phyloP scores from a whole-genome alignment of 2,113 vertebrate species.

The Phoxinus phoxinus region DNA sequence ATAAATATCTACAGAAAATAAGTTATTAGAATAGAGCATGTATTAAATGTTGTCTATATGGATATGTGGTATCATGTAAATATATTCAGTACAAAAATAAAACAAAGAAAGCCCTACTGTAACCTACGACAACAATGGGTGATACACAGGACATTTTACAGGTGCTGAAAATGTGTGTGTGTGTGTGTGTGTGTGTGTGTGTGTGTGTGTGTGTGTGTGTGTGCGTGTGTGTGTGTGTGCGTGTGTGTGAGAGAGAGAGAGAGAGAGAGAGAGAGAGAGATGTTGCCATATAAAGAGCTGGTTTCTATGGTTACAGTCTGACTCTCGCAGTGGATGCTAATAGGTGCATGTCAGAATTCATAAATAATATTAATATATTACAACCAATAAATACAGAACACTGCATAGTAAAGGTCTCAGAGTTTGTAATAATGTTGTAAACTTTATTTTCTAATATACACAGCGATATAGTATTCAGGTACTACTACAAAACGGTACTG shows the following conservation, averaged over 20 bases:
- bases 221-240: too few species aligned
- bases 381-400: slow-evolving; percentile 5
- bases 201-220: too few species aligned
- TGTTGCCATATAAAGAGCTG: background rate
- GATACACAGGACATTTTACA: background rate
- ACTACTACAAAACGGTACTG: background rate
- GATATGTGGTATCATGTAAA: background rate
- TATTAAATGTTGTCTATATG: background rate
- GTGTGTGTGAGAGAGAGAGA: background rate
- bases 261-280: slow-evolving; percentile 19
- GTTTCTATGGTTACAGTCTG: slow-evolving; percentile 47
- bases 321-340: slow-evolving; percentile 4
- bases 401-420: background rate
- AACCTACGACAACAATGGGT: background rate
- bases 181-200: too few species aligned
- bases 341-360: slow-evolving; percentile 16
- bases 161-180: background rate
- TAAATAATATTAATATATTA: slow-evolving; percentile 35
- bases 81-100: background rate
- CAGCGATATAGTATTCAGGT: background rate
- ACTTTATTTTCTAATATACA: background rate
- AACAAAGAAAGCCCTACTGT: background rate
- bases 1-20: background rate
- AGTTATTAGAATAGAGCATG: background rate
- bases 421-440: background rate